Conservation (phyloP, 2,113 vertebrate species). For the Centropus unirufus region DNA sequence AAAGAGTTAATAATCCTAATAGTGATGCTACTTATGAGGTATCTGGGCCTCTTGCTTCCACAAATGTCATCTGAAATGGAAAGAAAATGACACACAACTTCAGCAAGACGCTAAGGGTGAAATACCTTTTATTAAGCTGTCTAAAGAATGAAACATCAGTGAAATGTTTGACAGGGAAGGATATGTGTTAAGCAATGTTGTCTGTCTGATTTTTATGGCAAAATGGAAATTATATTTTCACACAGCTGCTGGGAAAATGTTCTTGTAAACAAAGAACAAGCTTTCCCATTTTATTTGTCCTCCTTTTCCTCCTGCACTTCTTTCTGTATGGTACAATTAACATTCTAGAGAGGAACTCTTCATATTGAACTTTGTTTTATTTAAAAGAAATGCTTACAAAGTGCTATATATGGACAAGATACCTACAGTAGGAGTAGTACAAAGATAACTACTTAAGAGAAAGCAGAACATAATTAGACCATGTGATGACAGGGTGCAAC, state of each 20-base stretch:
- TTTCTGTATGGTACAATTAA: neutral
- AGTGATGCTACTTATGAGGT: neutral
- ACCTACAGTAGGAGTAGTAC: neutral
- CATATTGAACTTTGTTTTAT: neutral
- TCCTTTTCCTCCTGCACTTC: neutral
- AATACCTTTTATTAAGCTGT: slow-evolving; percentile 60
- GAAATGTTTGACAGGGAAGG: slow-evolving; percentile 59
- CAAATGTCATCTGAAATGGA: slow-evolving; percentile 39
- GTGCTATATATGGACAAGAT: neutral
- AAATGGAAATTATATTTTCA: slow-evolving; percentile 46
- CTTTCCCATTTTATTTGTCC: neutral
- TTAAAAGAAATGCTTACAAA: neutral
- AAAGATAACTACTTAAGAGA: neutral
- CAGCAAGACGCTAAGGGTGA: neutral
- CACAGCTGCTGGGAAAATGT: neutral
- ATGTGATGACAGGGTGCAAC: neutral
- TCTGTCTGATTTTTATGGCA: slow-evolving; percentile 35
- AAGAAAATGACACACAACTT: slow-evolving; percentile 34
- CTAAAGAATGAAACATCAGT: slow-evolving; percentile 16
- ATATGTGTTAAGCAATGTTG: neutral
- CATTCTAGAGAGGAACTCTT: neutral
- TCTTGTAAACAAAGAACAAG: slow-evolving; percentile 22
- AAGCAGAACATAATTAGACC: neutral
- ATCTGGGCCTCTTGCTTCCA: neutral
- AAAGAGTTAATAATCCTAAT: neutral